Conservation (phyloP, 2,797 vertebrate genomes). For the Pangasius krempfi region DNA sequence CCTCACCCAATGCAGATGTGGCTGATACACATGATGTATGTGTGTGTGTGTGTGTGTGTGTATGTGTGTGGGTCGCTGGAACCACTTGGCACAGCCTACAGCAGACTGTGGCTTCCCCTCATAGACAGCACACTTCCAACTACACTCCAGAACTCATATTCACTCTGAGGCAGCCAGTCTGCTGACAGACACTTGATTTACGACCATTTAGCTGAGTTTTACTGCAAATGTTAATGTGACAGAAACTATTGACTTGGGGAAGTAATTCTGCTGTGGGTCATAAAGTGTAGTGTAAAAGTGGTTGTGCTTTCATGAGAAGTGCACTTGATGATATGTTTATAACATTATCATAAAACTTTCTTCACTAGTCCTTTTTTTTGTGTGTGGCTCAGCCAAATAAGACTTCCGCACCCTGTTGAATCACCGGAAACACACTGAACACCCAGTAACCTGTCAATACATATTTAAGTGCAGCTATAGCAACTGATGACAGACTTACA, state of each 20-base stretch:
- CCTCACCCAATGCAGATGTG: conserved; percentile 50
- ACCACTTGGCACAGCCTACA: conserved; percentile 58
- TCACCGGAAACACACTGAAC: conserved; percentile 8
- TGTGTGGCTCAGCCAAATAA: conserved; percentile 22
- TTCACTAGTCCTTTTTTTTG: conserved; percentile 28
- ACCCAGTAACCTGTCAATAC: conserved; percentile 34
- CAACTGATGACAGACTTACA: background rate
- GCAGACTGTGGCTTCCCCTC: conserved; percentile 60
- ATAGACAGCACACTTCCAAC: conserved; percentile 60
- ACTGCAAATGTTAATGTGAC: conserved; percentile 62
- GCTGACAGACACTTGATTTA: conserved; percentile 63
- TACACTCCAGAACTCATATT: conserved; percentile 56
- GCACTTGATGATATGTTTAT: conserved; percentile 57
- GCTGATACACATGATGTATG: conserved; percentile 38
- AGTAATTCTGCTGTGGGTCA: conserved; percentile 51
- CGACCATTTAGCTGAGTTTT: conserved; percentile 55
- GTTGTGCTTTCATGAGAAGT: conserved; percentile 48
- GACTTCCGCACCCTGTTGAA: conserved; percentile 6
- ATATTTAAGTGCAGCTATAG: background rate
- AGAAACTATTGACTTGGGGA: conserved; percentile 56
- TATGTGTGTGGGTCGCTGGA: conserved; percentile 45
- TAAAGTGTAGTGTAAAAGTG: conserved; percentile 57
- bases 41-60: conserved; percentile 30
- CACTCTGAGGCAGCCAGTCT: conserved; percentile 54
- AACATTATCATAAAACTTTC: conserved; percentile 45